Evolutionary conservation across 2,113 vertebrate species (phyloP), one percentile per base, ranked within the genome.

Genomic region (Catagonus wagneri): DNA sequence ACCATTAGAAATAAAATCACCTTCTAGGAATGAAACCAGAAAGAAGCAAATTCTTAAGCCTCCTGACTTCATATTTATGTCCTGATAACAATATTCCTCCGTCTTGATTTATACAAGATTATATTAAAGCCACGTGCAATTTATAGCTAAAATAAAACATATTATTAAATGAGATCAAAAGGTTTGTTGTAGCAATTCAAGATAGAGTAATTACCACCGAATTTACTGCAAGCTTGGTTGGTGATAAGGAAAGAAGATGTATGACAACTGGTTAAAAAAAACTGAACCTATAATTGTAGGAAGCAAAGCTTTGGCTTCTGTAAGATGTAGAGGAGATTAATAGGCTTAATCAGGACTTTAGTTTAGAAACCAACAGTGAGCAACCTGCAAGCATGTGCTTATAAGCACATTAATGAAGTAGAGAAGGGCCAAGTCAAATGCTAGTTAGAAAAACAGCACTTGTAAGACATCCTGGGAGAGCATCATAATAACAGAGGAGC

Each of bases 111-210:
- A 71, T 54, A 19, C 36, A 95, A 90, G 66, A 94, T 90, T 93
- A 56, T 74, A 74, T 96, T 94, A 93, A 94, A 79, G 32, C 6
- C 25, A 81, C 84, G 52, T 93, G 54, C 65, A 89, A 85, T 85
- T 94, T 93, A 89, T 65, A 95, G 71, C 61, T 81, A 85, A 93
- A 92, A 92, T 85, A 86, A 87, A 96, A 52, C 58, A 50, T 94
- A 72, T 87, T 85, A 89, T 95, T 95, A 96, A 81, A 90, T 94
- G 60, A 94, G 36, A 95, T 89, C 65, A 96, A 94, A 91, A n/a
- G 44, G 25, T 90, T 88, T 94, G 65, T 68, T 83, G 50, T 39
- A 39, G 22, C 61, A 95, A 96, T 95, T 91, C 58, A 96, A 63
- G 60, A 65, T 69, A 89, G 25, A 93, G 44, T 87, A 93, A 92